phyloP scores from a whole-genome alignment of 2,888 invertebrate genomes.

The Odiellus spinosus region DNA sequence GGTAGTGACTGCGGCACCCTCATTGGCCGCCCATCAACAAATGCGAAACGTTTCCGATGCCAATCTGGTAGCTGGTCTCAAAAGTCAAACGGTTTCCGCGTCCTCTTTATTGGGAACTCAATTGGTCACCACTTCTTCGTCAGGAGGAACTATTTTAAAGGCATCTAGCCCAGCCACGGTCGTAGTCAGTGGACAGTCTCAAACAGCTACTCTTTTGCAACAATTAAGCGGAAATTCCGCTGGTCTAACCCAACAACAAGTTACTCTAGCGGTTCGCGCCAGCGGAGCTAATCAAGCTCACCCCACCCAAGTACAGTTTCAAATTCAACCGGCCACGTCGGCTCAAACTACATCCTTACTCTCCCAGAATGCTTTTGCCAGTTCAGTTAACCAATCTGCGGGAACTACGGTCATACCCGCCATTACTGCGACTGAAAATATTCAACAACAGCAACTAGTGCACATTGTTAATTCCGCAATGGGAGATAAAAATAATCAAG shows the following conservation, averaged over 20 bases:
- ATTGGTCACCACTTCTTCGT: no score
- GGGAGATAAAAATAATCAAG: no score
- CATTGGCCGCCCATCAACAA: constrained; percentile 8
- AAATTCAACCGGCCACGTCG: constrained; percentile 7
- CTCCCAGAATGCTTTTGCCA: constrained; percentile 9
- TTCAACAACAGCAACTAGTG: no score
- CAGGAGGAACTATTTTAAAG: no score
- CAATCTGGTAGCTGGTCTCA: no score
- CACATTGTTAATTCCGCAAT: no score
- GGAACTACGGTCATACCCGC: not conserved
- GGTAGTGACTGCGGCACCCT: constrained; percentile 17
- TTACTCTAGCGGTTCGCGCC: constrained; percentile 13
- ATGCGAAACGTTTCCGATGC: not conserved
- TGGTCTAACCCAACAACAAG: constrained; percentile 9
- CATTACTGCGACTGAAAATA: no score
- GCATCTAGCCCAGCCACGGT: constrained; percentile 6
- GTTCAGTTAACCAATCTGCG: constrained; percentile 1
- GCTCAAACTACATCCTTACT: constrained; percentile 7
- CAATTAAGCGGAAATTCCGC: constrained; percentile 7
- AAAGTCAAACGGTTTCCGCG: no score
- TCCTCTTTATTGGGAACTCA: no score
- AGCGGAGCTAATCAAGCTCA: constrained; percentile 4
- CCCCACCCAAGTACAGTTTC: constrained; percentile 13
- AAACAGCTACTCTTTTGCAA: constrained; percentile 10
- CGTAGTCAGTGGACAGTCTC: constrained; percentile 11